Base-by-base conservation (phyloP, 1,140 invertebrate genomes). In the Drosophila ironensis region DNA sequence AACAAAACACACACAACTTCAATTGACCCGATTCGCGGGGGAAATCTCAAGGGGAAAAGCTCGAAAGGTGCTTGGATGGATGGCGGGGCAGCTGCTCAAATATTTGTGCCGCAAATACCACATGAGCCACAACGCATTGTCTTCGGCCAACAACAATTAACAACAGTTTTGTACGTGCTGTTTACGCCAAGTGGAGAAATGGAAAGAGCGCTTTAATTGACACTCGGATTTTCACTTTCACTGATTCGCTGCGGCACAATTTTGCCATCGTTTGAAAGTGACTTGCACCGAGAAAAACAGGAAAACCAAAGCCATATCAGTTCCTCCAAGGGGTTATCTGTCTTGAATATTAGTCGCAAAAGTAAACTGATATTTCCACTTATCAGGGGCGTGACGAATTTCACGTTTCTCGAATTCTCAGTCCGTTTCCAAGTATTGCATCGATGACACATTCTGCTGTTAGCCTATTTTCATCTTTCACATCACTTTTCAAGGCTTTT, bases 211-310 rank as follows among this genome's bases (percentile, higher is more conserved):
- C 53, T 50, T 68, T 80, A 86, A 86, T 86, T 86, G 80, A 75
- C 80, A 86, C 67, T 86, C 78, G 67, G 51, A 72, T 69, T 86
- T 86, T 86, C 80, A 86, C 80, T 86, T 86, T 86, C 80, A 86
- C 80, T 86, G 80, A 87, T 86, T 86, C 63, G 59, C 47, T 64
- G 52, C 56, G 73, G 59, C 59, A 71, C 71, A 86, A 72, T 63
- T 57, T 81, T 69, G 72, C 59, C 52, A 66, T 52, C 54, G 56
- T 77, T 82, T 40, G 60, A 64, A 64, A 64, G 60, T 63, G 57
- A n/a, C 25, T 63, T 38, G 42, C 19, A 57, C 17, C n/a, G 52
- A 17, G 56, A 20, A 60, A 60, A 60, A 60, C 24, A 17, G 56
- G 19, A 60, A 60, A 60, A 60, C 24, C 11, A 27, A 11, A 19